A percentile compares a stretch with the other conserved stretches of the same genome.
These are phyloP conservation scores for Hypselothyrea guttata DNA, from an alignment of 2,888 invertebrate genomes.

Conservation along the genomic window DNA sequence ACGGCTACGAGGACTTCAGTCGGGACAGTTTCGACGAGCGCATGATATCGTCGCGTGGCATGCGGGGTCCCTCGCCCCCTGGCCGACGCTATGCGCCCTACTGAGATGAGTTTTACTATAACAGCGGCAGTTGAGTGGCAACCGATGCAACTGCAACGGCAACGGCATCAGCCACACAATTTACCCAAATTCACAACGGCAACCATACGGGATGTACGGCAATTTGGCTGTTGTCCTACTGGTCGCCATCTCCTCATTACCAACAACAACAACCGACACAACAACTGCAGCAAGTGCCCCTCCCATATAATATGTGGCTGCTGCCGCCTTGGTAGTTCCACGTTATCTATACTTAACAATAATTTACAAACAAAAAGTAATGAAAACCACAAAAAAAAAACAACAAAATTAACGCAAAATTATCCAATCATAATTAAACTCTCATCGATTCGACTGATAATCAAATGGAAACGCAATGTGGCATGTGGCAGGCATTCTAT, in stretches of 20 bases:
- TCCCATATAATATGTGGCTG: constrained; percentile 55
- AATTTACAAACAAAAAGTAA: constrained; percentile 25
- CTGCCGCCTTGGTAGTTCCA: constrained; percentile 40
- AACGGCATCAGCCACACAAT: constrained; percentile 30
- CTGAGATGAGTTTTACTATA: constrained; percentile 83
- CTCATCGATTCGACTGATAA: constrained; percentile 49
- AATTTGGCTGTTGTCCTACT: constrained; percentile 56
- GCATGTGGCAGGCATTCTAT: constrained; percentile 14
- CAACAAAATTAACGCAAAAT: constrained; percentile 44
- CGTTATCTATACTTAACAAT: constrained; percentile 20
- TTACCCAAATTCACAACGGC: constrained; percentile 35
- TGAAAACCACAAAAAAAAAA: constrained; percentile 32
- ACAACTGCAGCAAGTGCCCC: constrained; percentile 43
- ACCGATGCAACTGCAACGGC: constrained; percentile 38
- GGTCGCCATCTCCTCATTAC: constrained; percentile 40
- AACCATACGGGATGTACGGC: constrained; percentile 15
- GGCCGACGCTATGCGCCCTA: constrained; percentile 94
- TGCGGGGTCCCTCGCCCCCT: constrained; percentile 92
- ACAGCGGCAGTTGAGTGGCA: constrained; percentile 69
- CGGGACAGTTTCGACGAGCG: constrained; percentile 94
- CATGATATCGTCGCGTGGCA: constrained; percentile 83
- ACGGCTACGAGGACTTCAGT: constrained; percentile 94
- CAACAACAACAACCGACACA: too few species aligned
- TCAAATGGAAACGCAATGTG: constrained; percentile 7
- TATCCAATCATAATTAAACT: constrained; percentile 29